Evolutionary conservation across 2,113 vertebrate species (phyloP).

Genomic region (Hystrix cristata): DNA sequence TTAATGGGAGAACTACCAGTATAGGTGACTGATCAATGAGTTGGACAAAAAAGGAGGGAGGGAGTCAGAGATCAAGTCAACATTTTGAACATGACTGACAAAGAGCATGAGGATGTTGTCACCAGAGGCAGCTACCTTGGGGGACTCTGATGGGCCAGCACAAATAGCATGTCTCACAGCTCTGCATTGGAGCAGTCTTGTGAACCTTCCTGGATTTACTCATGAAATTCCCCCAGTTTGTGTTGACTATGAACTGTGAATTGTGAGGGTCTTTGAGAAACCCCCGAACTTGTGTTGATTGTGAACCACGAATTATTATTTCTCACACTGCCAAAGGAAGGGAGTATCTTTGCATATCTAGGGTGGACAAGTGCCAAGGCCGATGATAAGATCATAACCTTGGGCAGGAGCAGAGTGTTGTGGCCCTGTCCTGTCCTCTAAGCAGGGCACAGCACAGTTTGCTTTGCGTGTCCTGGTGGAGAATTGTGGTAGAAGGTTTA

Average conservation of each 20-base stretch:
- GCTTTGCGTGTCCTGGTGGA: background rate
- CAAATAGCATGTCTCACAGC: background rate
- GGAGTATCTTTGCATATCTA: background rate
- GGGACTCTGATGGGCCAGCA: background rate
- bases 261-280: background rate
- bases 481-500: background rate
- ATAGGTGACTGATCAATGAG: background rate
- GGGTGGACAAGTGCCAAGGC: background rate
- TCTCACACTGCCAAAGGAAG: background rate
- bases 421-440: background rate
- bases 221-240: background rate
- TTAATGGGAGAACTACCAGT: background rate
- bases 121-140: background rate
- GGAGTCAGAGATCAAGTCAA: background rate
- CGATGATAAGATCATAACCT: background rate
- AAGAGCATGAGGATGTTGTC: background rate
- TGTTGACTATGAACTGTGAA: background rate
- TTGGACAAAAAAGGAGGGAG: background rate
- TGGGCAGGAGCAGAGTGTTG: background rate
- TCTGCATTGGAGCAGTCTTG: background rate
- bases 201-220: background rate
- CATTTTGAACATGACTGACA: background rate
- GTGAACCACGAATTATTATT: background rate
- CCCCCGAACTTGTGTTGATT: background rate
- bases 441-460: background rate